Conservation (phyloP, 1,140 invertebrate species). For the Vanessa atalanta region DNA sequence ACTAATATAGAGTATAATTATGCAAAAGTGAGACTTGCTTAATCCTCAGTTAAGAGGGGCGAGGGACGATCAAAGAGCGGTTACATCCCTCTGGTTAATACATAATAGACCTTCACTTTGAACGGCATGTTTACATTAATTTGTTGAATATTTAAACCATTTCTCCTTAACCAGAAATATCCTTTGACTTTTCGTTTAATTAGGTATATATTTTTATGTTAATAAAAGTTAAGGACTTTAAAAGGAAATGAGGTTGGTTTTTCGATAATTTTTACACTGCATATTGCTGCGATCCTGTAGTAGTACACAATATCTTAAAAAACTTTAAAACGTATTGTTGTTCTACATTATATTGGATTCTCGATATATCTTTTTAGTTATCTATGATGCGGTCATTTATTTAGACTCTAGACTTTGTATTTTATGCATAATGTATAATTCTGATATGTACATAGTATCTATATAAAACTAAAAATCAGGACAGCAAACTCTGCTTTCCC, state of each 20-base stretch:
- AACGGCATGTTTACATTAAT: conserved; percentile 69
- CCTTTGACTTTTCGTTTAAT: background rate
- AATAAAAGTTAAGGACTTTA: background rate
- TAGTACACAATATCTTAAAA: no score
- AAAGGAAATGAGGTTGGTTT: background rate
- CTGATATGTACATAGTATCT: no score
- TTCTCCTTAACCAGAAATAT: conserved; percentile 3
- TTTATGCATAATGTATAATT: no score
- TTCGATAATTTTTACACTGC: no score
- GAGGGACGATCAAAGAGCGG: conserved; percentile 69
- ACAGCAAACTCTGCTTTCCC: no score
- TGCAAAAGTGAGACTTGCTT: conserved; percentile 66
- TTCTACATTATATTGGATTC: no score
- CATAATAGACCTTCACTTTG: conserved; percentile 68
- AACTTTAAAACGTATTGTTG: no score
- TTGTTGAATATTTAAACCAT: conserved; percentile 55
- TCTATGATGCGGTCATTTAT: no score
- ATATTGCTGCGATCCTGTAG: no score
- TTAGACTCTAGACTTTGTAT: no score
- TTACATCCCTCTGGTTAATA: conserved; percentile 72
- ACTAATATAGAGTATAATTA: conserved; percentile 67
- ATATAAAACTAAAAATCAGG: no score
- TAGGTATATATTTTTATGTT: background rate
- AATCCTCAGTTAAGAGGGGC: conserved; percentile 61
- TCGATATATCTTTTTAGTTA: no score